phyloP scores from a whole-genome alignment of 2,888 invertebrate genomes.

The Caenorhabditis sp. region DNA sequence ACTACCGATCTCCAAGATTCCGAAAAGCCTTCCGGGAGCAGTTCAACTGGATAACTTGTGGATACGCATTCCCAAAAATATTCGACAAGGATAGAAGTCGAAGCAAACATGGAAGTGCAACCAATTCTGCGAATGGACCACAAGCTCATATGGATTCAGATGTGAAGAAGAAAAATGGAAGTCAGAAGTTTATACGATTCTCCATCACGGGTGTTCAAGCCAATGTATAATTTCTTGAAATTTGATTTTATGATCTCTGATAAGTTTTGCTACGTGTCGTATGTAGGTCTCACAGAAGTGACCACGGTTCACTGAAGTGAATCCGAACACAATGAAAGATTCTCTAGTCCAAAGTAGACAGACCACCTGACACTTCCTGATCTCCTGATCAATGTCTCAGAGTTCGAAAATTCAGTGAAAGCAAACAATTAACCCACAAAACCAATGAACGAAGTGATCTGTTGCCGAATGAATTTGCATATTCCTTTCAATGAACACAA shows the following conservation, averaged over 20 bases:
- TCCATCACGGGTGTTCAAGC: constrained; percentile 2
- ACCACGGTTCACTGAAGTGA: neutral
- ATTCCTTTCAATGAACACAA: constrained; percentile 17
- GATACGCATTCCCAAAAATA: constrained; percentile 36
- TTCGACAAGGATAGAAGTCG: constrained; percentile 25
- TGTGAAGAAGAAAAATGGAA: constrained; percentile 25
- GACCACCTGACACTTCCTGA: neutral
- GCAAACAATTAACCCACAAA: constrained; percentile 55
- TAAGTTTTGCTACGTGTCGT: neutral
- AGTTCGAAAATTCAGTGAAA: constrained; percentile 22
- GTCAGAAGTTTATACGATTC: constrained; percentile 30
- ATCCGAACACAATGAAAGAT: neutral
- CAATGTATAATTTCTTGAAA: constrained; percentile 8
- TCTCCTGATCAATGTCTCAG: constrained; percentile 1
- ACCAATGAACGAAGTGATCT: constrained; percentile 33
- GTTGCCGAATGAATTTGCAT: constrained; percentile 45
- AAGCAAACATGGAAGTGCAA: constrained; percentile 37
- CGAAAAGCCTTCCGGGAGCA: constrained; percentile 40
- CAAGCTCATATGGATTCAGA: constrained; percentile 9
- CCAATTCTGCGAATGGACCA: constrained; percentile 25
- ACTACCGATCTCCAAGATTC: constrained; percentile 40
- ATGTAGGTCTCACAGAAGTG: constrained; percentile 8
- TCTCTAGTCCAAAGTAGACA: neutral
- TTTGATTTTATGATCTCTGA: constrained; percentile 4
- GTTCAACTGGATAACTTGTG: constrained; percentile 46